Conservation (phyloP, 2,888 invertebrate genomes). For the Cetonia aurata region DNA sequence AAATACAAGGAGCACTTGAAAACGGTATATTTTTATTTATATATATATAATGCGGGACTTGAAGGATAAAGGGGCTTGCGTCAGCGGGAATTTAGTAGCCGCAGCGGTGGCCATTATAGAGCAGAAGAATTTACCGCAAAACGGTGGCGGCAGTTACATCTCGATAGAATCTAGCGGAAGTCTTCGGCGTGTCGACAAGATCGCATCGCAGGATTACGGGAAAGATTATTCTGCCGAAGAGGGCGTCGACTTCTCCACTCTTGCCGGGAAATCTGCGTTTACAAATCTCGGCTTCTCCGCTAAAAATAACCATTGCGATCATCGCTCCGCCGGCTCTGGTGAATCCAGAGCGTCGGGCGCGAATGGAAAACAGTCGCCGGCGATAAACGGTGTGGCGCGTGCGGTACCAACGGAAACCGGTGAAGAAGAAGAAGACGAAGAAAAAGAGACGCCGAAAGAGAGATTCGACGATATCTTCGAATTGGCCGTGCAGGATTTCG, state of each 20-base stretch:
- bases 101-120: constrained; percentile 70
- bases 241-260: constrained; percentile 20
- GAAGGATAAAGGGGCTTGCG: constrained; percentile 1
- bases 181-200: constrained; percentile 13
- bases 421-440: constrained; percentile 24
- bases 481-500: constrained; percentile 63
- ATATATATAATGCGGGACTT: constrained; percentile 21
- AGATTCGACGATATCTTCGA: constrained; percentile 62
- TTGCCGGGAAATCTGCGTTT: constrained; percentile 34
- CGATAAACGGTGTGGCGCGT: constrained; percentile 23
- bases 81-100: constrained; percentile 70
- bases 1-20: constrained; percentile 19
- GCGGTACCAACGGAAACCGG: background rate
- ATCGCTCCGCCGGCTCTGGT: constrained; percentile 47
- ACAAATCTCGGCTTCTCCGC: constrained; percentile 46
- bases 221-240: constrained; percentile 18
- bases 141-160: constrained; percentile 66
- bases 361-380: constrained; percentile 56
- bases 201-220: background rate
- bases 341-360: constrained; percentile 57
- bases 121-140: constrained; percentile 59
- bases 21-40: constrained; percentile 13
- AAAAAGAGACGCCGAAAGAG: constrained; percentile 47
- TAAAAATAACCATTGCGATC: constrained; percentile 54
- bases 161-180: constrained; percentile 15